Evolutionary conservation across 2,888 invertebrate species (phyloP).

Genomic region (Minunthozetes semirufus): DNA sequence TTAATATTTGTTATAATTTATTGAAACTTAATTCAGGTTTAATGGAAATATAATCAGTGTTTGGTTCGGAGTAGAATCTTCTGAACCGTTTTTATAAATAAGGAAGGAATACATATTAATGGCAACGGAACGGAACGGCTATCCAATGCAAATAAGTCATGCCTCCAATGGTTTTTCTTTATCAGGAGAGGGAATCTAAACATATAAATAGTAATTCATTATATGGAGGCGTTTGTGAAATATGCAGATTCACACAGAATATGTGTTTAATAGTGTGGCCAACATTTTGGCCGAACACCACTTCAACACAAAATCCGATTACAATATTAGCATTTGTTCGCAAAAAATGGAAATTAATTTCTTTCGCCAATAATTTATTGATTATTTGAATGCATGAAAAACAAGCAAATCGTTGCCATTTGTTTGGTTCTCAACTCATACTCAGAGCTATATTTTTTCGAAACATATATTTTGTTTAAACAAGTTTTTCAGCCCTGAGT

Average conservation of each 20-base stretch:
- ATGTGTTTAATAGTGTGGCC: neutral
- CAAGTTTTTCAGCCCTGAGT: constrained; percentile 6
- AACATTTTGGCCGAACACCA: neutral
- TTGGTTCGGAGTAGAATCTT: neutral
- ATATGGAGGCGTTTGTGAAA: constrained; percentile 10
- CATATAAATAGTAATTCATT: constrained; percentile 7
- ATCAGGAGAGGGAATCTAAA: neutral
- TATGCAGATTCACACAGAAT: constrained; percentile 7
- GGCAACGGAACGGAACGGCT: neutral
- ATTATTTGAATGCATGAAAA: too few relatives aligned
- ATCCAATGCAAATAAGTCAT: neutral
- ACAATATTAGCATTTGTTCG: neutral
- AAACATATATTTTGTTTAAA: neutral
- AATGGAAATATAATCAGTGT: neutral
- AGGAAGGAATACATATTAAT: constrained; percentile 1
- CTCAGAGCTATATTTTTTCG: neutral
- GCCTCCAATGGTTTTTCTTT: neutral
- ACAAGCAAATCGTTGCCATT: neutral
- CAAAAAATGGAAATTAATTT: neutral
- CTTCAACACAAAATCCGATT: neutral
- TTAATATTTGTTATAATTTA: neutral
- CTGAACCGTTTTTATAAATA: neutral
- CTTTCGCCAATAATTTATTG: too few relatives aligned
- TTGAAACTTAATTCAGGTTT: neutral
- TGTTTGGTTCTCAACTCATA: neutral